phyloP scores from a whole-genome alignment of 2,113 vertebrate species.

The Oxygymnocypris stewartii region DNA sequence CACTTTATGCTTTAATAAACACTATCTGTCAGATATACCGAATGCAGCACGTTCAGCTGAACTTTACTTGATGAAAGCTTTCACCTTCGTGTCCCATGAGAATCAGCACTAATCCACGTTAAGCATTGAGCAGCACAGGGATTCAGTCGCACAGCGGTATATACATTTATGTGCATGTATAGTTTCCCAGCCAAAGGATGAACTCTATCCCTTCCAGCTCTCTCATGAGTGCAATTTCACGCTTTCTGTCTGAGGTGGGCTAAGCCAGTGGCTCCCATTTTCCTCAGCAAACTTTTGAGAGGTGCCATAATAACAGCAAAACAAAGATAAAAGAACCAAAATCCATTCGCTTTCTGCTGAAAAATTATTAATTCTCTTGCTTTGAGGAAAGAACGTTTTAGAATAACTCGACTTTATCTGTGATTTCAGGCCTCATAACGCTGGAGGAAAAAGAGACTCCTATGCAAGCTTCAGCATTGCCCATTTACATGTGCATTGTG shows the following conservation, averaged over 20 bases:
- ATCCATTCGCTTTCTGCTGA: constrained; percentile 21
- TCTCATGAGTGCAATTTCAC: constrained; percentile 16
- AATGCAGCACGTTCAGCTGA: neutral
- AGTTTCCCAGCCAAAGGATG: neutral
- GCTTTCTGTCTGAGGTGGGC: neutral
- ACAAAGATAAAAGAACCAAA: constrained; percentile 31
- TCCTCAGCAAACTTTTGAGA: constrained; percentile 5
- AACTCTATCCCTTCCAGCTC: constrained; percentile 1
- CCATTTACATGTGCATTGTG: constrained; percentile 36
- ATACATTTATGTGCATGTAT: neutral
- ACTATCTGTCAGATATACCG: neutral
- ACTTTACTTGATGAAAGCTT: constrained; percentile 24
- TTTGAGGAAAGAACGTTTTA: constrained; percentile 26
- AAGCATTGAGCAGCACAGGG: neutral
- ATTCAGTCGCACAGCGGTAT: neutral
- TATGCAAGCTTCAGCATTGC: neutral
- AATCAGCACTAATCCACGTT: constrained; percentile 32
- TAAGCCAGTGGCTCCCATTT: constrained; percentile 33
- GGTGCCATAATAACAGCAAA: constrained; percentile 30
- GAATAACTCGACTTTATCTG: constrained; percentile 29
- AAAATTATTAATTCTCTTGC: constrained; percentile 40
- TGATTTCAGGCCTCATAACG: constrained; percentile 35
- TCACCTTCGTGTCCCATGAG: constrained; percentile 14
- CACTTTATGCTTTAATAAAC: constrained; percentile 9
- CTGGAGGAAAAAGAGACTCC: neutral